Percentiles rank a stretch among this genome's conserved stretches.
Conservation (phyloP, 2,888 invertebrate species). For the Leptothorax acervorum region DNA sequence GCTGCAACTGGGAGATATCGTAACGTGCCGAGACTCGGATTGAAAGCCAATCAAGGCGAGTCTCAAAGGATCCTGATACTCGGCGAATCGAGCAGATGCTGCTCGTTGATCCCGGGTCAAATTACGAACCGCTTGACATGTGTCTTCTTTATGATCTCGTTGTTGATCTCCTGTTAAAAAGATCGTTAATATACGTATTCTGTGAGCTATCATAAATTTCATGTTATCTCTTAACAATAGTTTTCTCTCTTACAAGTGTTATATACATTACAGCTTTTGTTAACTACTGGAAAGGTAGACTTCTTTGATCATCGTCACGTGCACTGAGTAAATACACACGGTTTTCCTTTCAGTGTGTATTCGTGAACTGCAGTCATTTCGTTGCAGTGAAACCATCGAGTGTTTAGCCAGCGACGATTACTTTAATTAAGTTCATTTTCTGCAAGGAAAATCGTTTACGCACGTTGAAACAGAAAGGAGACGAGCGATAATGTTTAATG, state of each 20-base stretch:
- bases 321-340: slow-evolving; percentile 12
- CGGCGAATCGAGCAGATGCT: slow-evolving; percentile 13
- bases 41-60: slow-evolving; percentile 45
- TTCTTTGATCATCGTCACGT: not conserved
- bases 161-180: not conserved
- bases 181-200: not conserved
- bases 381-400: not conserved
- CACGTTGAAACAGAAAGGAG: slow-evolving; percentile 28
- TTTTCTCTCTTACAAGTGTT: not conserved
- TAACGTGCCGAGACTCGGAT: slow-evolving; percentile 37
- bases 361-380: slow-evolving; percentile 12
- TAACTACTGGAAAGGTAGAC: not conserved
- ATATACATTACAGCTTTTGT: not conserved
- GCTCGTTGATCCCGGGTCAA: not conserved
- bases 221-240: not conserved
- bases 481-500: slow-evolving; percentile 19
- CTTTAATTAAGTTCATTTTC: slow-evolving; percentile 47
- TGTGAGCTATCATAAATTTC: not conserved
- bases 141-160: not conserved
- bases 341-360: slow-evolving; percentile 2
- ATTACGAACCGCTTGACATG: not conserved
- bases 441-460: not conserved
- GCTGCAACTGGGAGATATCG: slow-evolving; percentile 54
- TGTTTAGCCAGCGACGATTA: slow-evolving; percentile 35
- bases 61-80: slow-evolving; percentile 35